Evolutionary conservation across 1,140 invertebrate species (phyloP).

Genomic region (Acyrthosiphon pisum): DNA sequence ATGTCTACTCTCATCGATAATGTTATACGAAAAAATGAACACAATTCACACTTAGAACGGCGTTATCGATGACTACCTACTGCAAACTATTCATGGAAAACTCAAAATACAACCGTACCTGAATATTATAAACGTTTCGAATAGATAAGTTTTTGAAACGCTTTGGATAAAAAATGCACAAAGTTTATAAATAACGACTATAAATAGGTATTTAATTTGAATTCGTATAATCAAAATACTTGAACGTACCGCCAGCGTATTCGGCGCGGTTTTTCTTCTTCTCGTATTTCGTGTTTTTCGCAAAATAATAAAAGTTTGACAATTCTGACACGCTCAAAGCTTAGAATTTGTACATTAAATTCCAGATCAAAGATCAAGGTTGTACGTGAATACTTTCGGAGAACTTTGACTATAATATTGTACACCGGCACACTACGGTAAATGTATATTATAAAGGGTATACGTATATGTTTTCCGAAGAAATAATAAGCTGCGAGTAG

Average conservation of each 20-base stretch:
- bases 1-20: background rate
- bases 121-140: background rate
- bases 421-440: background rate
- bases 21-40: background rate
- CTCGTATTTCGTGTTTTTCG: background rate
- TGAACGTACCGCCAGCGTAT: background rate
- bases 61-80: background rate
- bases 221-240: background rate
- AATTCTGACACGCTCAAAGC: background rate
- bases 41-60: background rate
- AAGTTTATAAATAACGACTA: background rate
- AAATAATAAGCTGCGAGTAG: background rate
- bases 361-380: slow-evolving; percentile 5
- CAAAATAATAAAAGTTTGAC: slow-evolving; percentile 4
- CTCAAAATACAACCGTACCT: background rate
- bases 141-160: background rate
- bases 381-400: background rate
- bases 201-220: background rate
- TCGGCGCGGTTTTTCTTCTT: background rate
- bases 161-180: background rate
- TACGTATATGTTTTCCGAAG: background rate
- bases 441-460: background rate
- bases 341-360: background rate
- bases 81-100: background rate
- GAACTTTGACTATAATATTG: background rate